phyloP scores from a whole-genome alignment of 2,113 vertebrate species.

The Pogonocichla stellata region DNA sequence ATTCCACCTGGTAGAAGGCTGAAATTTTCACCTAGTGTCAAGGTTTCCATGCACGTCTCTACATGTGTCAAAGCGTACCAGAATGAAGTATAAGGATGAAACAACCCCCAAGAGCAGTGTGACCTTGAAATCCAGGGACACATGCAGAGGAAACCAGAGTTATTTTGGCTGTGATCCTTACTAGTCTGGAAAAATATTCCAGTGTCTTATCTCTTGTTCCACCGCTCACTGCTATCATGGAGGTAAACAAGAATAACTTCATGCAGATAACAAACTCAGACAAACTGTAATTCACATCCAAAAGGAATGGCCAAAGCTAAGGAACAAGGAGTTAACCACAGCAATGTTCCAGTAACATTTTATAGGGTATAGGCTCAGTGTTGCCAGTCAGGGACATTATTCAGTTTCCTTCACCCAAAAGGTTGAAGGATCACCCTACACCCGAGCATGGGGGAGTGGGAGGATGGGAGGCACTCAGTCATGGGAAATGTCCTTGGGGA shows the following conservation, averaged over 20 bases:
- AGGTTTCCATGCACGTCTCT: not conserved
- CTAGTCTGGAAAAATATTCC: not conserved
- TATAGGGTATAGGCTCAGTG: too few relatives aligned
- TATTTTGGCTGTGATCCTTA: not conserved
- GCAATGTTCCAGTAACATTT: not conserved
- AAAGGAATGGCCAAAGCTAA: not conserved
- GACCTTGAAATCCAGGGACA: not conserved
- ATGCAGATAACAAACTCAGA: not conserved
- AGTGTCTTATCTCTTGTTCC: not conserved
- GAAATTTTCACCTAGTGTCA: not conserved
- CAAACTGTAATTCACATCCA: not conserved
- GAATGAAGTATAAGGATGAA: not conserved
- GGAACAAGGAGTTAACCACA: rapidly evolving
- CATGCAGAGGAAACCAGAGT: not conserved
- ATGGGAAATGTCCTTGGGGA: not conserved
- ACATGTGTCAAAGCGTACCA: not conserved
- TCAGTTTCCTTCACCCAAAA: not conserved
- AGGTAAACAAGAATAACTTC: not conserved
- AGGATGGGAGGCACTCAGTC: too few relatives aligned
- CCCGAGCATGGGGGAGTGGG: rapidly evolving
- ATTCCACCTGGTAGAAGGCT: not conserved
- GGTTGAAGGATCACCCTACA: not conserved
- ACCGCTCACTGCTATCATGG: not conserved
- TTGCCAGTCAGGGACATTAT: not conserved
- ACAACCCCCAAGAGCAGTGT: not conserved